Conservation (phyloP, 2,797 vertebrate genomes). For the Cirrhinus molitorella region DNA sequence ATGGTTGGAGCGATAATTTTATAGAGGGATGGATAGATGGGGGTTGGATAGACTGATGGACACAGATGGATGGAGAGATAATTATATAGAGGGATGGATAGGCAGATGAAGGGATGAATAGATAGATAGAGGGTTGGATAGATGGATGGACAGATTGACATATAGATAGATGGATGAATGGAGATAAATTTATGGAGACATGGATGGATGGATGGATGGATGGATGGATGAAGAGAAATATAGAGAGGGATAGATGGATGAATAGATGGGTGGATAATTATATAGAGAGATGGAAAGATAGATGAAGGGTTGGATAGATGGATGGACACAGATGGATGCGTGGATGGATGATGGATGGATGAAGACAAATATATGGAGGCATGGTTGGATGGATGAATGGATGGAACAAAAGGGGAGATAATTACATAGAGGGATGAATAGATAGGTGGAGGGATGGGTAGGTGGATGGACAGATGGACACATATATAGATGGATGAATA, state of each 20-base stretch:
- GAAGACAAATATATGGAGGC: neutral
- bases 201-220: neutral
- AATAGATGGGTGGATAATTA: neutral
- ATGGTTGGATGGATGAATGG: neutral
- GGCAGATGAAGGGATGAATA: neutral
- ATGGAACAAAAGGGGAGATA: too few relatives aligned
- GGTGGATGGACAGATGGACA: neutral
- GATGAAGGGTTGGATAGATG: too few relatives aligned
- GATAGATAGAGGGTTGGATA: neutral
- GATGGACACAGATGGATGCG: neutral
- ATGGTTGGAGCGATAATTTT: neutral
- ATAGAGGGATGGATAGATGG: neutral
- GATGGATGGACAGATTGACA: too few relatives aligned
- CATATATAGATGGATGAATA: neutral
- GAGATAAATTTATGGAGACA: neutral
- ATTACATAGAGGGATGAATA: neutral
- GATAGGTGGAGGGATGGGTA: neutral
- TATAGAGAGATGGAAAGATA: too few relatives aligned
- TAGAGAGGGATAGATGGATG: neutral
- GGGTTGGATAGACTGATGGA: neutral
- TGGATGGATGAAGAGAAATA: neutral
- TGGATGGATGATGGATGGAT: neutral
- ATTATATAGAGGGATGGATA: neutral
- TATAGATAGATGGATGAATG: neutral
- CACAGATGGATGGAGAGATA: neutral